phyloP scores from a whole-genome alignment of 2,797 vertebrate species.

The Setipinna tenuifilis region DNA sequence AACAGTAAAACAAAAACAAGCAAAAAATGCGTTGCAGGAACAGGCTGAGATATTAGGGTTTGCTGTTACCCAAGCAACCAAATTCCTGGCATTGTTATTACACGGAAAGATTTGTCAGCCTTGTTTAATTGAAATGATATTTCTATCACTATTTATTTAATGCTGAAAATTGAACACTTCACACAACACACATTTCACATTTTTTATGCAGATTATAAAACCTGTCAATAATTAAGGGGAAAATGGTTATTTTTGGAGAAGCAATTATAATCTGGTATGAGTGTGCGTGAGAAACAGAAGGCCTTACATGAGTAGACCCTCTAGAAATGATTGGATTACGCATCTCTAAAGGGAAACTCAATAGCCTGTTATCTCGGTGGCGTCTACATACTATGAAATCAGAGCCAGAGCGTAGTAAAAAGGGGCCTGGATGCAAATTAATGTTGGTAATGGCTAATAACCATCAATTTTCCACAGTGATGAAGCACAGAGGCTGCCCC shows the following conservation, averaged over 20 bases:
- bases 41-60: background rate
- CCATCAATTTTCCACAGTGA: constrained; percentile 70
- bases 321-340: constrained; percentile 74
- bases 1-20: background rate
- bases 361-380: constrained; percentile 77
- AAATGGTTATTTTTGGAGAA: constrained; percentile 8
- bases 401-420: constrained; percentile 69
- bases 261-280: background rate
- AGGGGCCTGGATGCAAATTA: constrained; percentile 73
- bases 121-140: background rate
- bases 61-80: background rate
- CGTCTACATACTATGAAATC: constrained; percentile 76
- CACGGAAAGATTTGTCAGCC: background rate
- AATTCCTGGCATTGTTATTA: background rate
- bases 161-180: background rate
- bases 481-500: constrained; percentile 67
- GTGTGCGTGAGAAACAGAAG: constrained; percentile 62
- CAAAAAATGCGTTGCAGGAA: background rate
- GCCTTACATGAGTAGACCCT: constrained; percentile 70
- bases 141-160: background rate
- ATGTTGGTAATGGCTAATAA: constrained; percentile 64
- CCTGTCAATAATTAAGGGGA: background rate
- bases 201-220: background rate
- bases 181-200: background rate
- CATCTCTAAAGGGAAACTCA: constrained; percentile 75